These are phyloP conservation scores for Drosophila ficusphila DNA, from an alignment of 1,140 invertebrate species.

Conservation along the genomic window DNA sequence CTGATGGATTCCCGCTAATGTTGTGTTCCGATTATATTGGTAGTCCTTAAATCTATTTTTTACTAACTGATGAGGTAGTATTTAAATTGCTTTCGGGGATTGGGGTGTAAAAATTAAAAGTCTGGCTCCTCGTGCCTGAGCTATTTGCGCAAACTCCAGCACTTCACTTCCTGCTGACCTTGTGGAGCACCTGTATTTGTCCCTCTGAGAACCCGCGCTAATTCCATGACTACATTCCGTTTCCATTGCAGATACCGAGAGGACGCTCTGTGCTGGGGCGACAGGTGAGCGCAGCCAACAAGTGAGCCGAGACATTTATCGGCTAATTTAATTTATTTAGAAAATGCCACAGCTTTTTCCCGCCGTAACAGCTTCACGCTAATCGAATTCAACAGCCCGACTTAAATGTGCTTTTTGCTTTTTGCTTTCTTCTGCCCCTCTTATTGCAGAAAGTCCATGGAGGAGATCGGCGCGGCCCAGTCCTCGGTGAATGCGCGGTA, in stretches of 20 bases:
- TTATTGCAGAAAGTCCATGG: conserved; percentile 87
- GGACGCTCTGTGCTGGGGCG: conserved; percentile 91
- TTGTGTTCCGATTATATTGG: conserved; percentile 77
- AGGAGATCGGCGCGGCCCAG: conserved; percentile 87
- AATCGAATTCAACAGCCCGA: conserved; percentile 75
- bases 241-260: conserved; percentile 89
- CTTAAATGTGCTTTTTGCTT: conserved; percentile 50
- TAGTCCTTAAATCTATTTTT: conserved; percentile 74
- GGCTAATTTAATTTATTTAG: conserved; percentile 83
- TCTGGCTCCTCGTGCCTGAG: too few species aligned
- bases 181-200: not conserved
- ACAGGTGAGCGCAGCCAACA: conserved; percentile 87
- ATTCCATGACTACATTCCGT: conserved; percentile 48
- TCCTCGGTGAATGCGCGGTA: conserved; percentile 88
- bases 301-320: conserved; percentile 83
- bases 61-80: too few species aligned
- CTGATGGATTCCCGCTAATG: conserved; percentile 7
- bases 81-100: too few species aligned
- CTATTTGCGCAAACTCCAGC: conserved; percentile 44
- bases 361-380: conserved; percentile 54
- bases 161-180: conserved; percentile 49
- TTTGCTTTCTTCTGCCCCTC: conserved; percentile 24
- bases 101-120: too few species aligned
- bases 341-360: conserved; percentile 74
- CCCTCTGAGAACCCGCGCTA: conserved; percentile 7